Percentiles rank a stretch among this genome's conserved stretches.
These are phyloP conservation scores for Solenodon paradoxus DNA, from an alignment of 2,113 vertebrate genomes.

Conservation along the genomic window DNA sequence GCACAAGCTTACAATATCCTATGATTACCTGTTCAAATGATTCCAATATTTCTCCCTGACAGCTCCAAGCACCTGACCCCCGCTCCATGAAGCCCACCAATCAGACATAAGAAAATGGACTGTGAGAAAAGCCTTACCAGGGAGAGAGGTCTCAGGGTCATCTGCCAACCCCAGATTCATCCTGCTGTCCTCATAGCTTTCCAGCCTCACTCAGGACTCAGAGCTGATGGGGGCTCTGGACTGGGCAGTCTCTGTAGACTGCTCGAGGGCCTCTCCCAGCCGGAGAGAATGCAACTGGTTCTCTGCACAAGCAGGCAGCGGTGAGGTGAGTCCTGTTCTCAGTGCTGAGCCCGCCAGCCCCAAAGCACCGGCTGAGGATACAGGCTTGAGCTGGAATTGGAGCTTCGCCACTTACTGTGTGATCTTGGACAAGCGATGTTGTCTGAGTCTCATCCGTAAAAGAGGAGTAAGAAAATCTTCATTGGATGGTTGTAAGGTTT, in stretches of 20 bases:
- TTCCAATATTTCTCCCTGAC: constrained; percentile 72
- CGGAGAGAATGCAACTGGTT: neutral
- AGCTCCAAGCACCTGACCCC: constrained; percentile 54
- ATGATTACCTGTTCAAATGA: constrained; percentile 63
- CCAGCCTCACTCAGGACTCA: neutral
- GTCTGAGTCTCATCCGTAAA: neutral
- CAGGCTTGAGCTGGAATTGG: neutral
- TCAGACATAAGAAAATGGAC: neutral
- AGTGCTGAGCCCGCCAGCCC: neutral
- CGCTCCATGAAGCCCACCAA: neutral
- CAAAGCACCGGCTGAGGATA: neutral
- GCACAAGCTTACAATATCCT: constrained; percentile 33
- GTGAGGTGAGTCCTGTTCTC: neutral
- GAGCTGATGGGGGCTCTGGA: neutral
- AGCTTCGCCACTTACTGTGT: too few relatives aligned
- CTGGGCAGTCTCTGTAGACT: neutral
- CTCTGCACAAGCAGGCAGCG: neutral
- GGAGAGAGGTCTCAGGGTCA: neutral
- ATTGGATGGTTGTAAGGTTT: neutral
- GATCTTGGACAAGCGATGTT: neutral
- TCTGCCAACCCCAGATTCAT: neutral
- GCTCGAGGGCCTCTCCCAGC: neutral
- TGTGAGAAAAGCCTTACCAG: neutral
- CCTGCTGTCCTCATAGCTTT: rapidly evolving
- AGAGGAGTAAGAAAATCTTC: rapidly evolving